These are phyloP conservation scores for Xanthorhoe spadicearia DNA, from an alignment of 2,888 invertebrate species.

Conservation along the genomic window DNA sequence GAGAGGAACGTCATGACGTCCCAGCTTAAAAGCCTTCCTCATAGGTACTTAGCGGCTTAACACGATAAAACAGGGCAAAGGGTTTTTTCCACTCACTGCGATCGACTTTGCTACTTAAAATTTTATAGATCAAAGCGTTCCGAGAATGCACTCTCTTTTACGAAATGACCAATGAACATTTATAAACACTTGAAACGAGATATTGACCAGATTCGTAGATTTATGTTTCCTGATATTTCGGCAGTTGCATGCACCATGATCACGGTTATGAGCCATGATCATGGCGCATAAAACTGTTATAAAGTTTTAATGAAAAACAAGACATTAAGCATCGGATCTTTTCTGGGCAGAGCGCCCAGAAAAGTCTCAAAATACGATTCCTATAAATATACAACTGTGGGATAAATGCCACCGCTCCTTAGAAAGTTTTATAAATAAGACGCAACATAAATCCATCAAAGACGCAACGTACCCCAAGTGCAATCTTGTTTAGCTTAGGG, in stretches of 20 bases:
- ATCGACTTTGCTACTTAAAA: conserved; percentile 5
- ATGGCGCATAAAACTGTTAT: too few species aligned
- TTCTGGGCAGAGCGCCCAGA: too few species aligned
- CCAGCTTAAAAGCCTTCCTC: conserved; percentile 19
- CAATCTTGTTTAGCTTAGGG: conserved; percentile 31
- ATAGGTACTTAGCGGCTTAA: conserved; percentile 19
- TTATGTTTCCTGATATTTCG: too few species aligned
- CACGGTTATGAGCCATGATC: too few species aligned
- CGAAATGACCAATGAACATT: neutral
- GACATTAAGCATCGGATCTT: too few species aligned
- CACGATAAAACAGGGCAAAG: conserved; percentile 17
- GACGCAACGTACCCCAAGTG: conserved; percentile 17
- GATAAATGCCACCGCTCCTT: neutral
- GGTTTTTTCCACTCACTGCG: conserved; percentile 6
- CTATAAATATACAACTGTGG: neutral
- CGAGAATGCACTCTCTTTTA: neutral
- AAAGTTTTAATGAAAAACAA: too few species aligned
- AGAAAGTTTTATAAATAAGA: neutral
- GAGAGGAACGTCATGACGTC: conserved; percentile 5
- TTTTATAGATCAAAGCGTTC: neutral
- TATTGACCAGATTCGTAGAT: too few species aligned
- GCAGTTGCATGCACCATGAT: too few species aligned
- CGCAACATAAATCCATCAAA: conserved; percentile 13
- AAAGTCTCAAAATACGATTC: too few species aligned
- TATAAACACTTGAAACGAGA: too few species aligned